Base-by-base conservation (phyloP, 2,797 vertebrate genomes). In the Paratrypauchen microcephalus region DNA sequence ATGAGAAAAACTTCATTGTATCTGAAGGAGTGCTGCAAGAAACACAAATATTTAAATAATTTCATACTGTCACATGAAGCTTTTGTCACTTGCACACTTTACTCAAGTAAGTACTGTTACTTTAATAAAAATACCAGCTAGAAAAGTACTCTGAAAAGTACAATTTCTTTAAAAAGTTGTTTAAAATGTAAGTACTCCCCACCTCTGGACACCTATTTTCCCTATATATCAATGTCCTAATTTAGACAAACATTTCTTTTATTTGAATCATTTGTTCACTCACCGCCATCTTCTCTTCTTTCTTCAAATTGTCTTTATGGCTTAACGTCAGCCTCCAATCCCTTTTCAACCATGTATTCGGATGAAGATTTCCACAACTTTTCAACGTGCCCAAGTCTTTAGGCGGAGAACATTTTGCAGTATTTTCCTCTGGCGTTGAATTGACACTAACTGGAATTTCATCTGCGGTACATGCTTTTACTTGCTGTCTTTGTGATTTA, bases 311-410 rank as follows among this genome's bases (percentile, higher is more conserved):
- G 45, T 93, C 91, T 47, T 88, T 94, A 56, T 93, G 94, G 19
- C 88, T 93, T 0, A 95, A 86, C 0, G 94, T 94, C 85, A 94
- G 89, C 75, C 92, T 81, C 71, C 88, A 73, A 75, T 82, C 80
- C 78, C 83, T 95, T 87, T 92, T 95, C 71, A 96, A 75, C 95
- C 95, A 96, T 0, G 91, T 91, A 73, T 94, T 94, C 8, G 95
- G 93, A 73, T 96, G 95, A 26, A 95, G 86, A 39, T 92, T 92
- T 30, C 91, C 87, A 52, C 87, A 67, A 65, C 76, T 60, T 24
- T 74, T 90, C 2, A 86, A n/a, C 2, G 79, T 60, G 5, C 81
- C 88, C 86, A 79, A 70, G 71, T 92, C 89, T 78, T 73, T 95
- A 21, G 85, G 83, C 0, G 80, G 59, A 6, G 79, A 70, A 71